Base-by-base conservation (phyloP, 2,113 vertebrate species). In the Artemisiospiza belli region DNA sequence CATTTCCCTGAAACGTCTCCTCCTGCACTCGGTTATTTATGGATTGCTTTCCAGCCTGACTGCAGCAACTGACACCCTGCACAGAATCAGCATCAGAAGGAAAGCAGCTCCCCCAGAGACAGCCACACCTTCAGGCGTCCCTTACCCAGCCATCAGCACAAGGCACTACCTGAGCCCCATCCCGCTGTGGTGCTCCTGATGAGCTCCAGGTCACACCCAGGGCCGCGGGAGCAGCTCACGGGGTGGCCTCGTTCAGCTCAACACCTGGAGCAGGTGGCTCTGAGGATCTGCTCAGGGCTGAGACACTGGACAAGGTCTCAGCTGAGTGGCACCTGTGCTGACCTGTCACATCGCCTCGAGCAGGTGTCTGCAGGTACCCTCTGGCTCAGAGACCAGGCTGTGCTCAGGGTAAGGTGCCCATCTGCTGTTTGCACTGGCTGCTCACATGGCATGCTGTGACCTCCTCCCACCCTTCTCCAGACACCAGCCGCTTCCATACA, bases 401-500 rank as follows among this genome's bases (percentile, higher is more conserved):
- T 13, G 80, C 33, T 2, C 28, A 68, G 85, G 88, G 41, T 4
- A 10, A 83, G 86, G 43, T 54, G 62, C 61, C 79, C 76, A 66
- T 70, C 57, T 90, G 86, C 93, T 62, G 41, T 73, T 77, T 68
- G 91, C 80, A 31, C 44, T 4, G 4, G 61, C 80, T 78, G 89
- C 69, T 81, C 63, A 3, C 39, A 24, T 81, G 83, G 72, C 66
- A 31, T 2, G 8, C 51, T 20, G 64, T 84, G 92, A 94, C 95
- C 87, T 94, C 80, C 77, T 87, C 54, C 54, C 72, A 88, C 83
- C 83, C 64, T 46, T 74, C 79, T 66, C 52, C 93, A 88, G 77
- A 87, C 90, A 76, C 51, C 96, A 89, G 74, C 83, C 62, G 0
- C 69, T 91, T 57, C 88, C 91, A 86, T 14, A 28, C 80, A 39